A percentile compares a stretch with the other conserved stretches of the same genome.
phyloP scores from a whole-genome alignment of 1,140 invertebrate genomes.

The Vanessa atalanta region DNA sequence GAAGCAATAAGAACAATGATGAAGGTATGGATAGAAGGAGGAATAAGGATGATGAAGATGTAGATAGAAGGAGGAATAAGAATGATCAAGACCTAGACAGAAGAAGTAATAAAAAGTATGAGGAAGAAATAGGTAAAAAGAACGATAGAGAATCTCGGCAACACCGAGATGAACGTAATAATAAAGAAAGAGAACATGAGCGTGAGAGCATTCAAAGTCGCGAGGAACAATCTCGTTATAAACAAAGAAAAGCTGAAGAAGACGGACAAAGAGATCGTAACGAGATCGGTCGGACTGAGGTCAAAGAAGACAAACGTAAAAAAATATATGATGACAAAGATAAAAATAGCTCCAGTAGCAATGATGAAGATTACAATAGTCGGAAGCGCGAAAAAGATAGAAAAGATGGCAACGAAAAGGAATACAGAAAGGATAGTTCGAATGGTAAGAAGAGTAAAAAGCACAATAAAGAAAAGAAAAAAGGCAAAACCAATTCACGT shows the following conservation, averaged over 20 bases:
- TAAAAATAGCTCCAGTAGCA: conserved; percentile 19
- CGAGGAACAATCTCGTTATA: conserved; percentile 12
- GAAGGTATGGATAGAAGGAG: neutral
- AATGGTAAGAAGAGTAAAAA: conserved; percentile 19
- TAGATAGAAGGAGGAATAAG: conserved; percentile 9
- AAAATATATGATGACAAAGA: conserved; percentile 19
- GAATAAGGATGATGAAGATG: neutral
- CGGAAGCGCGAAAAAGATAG: conserved; percentile 3
- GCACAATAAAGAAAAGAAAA: conserved; percentile 23
- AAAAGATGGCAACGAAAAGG: conserved; percentile 2
- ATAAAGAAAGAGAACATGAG: neutral
- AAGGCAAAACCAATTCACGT: conserved; percentile 21
- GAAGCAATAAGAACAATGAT: neutral
- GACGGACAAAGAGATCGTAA: conserved; percentile 1
- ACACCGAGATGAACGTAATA: conserved; percentile 15
- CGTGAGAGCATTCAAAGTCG: conserved; percentile 1
- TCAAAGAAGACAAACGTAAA: conserved; percentile 13
- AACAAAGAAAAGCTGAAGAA: conserved; percentile 10
- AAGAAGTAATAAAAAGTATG: conserved; percentile 8
- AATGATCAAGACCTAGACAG: conserved; percentile 22
- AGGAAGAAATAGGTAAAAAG: conserved; percentile 14
- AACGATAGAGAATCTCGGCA: conserved; percentile 10
- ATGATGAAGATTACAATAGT: conserved; percentile 9
- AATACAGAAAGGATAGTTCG: conserved; percentile 3
- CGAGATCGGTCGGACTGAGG: neutral